Conservation (phyloP, 1,140 invertebrate genomes). For the Conus betulinus region DNA sequence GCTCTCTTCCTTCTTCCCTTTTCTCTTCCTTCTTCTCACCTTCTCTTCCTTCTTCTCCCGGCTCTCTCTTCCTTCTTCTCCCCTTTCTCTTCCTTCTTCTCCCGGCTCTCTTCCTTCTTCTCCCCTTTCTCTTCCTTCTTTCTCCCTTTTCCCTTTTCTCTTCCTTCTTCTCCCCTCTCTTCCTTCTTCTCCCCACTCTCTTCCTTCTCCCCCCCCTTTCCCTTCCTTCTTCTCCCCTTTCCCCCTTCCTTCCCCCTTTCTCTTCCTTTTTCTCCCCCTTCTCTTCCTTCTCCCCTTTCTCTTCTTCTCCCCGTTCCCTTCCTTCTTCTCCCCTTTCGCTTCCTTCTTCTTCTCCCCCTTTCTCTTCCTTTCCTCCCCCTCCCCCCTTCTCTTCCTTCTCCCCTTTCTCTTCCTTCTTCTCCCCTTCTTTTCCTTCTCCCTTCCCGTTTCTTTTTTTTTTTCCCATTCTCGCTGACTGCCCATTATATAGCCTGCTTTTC, state of each 20-base stretch:
- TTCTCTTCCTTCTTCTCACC: too few relatives aligned
- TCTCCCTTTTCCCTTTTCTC: not conserved
- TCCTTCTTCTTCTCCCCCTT: not conserved
- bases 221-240: not conserved
- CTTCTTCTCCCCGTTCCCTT: not conserved
- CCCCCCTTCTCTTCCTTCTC: not conserved
- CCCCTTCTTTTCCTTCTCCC: not conserved
- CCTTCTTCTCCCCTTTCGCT: not conserved
- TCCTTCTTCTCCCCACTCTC: not conserved
- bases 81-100: too few relatives aligned
- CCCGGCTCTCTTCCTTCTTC: too few relatives aligned
- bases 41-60: too few relatives aligned
- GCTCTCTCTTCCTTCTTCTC: too few relatives aligned
- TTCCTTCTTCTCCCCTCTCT: not conserved
- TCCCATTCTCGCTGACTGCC: too few relatives aligned
- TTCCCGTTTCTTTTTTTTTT: not conserved
- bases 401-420: not conserved
- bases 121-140: too few relatives aligned
- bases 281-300: not conserved
- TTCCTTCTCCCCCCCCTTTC: too few relatives aligned
- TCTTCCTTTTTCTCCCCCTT: not conserved
- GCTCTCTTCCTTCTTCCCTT: too few relatives aligned
- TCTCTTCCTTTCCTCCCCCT: not conserved
- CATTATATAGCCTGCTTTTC: too few relatives aligned
- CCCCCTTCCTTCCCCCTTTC: not conserved